Evolutionary conservation across 2,888 invertebrate species (phyloP).

Genomic region (Hipparchia semele): DNA sequence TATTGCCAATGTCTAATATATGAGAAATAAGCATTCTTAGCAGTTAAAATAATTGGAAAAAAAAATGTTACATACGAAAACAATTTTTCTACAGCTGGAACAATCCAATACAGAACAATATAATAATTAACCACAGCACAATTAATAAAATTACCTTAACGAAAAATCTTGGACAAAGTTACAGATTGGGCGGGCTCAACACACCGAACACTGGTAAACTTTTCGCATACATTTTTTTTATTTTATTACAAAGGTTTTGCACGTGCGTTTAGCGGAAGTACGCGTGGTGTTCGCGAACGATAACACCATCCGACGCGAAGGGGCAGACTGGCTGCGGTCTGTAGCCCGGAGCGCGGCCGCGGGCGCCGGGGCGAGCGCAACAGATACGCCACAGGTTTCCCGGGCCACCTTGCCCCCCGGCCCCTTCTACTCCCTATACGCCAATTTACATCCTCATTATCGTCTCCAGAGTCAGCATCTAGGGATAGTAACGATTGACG

Average conservation of each 20-base stretch:
- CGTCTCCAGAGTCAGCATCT: constrained; percentile 61
- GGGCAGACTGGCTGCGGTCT: constrained; percentile 47
- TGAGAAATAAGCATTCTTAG: too few relatives aligned
- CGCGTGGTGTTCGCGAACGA: constrained; percentile 49
- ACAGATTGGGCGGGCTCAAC: constrained; percentile 24
- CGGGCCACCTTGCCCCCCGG: constrained; percentile 59
- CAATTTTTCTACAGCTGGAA: constrained; percentile 14
- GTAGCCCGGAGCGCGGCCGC: constrained; percentile 48
- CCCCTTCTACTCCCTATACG: constrained; percentile 53
- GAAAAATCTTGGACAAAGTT: constrained; percentile 31
- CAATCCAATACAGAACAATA: constrained; percentile 20
- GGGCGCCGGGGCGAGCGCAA: constrained; percentile 74
- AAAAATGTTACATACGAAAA: constrained; percentile 19
- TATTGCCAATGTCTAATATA: not conserved
- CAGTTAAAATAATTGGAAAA: not conserved
- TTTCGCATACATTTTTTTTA: constrained; percentile 40
- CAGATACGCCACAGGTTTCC: constrained; percentile 82
- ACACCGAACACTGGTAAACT: constrained; percentile 37
- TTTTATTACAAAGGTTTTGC: constrained; percentile 51
- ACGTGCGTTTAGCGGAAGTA: constrained; percentile 67
- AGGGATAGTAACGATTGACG: constrained; percentile 47
- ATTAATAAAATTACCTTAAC: constrained; percentile 36
- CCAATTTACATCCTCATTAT: constrained; percentile 78
- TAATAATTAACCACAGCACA: constrained; percentile 12
- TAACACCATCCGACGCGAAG: constrained; percentile 46